These are phyloP conservation scores for Gallirallus australis DNA, from an alignment of 2,797 vertebrate species.

Conservation along the genomic window DNA sequence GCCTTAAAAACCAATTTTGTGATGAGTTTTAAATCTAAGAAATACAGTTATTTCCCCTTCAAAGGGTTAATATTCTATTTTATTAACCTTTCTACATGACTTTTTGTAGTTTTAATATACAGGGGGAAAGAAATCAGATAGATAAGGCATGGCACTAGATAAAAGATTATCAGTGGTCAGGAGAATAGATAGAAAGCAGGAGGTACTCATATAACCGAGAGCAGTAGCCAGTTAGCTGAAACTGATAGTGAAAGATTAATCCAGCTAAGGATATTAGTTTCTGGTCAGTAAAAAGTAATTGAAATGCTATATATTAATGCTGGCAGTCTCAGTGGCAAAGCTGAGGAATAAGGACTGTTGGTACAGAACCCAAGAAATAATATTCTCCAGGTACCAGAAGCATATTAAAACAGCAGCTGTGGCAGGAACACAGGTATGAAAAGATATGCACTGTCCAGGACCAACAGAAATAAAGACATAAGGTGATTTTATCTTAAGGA, in stretches of 20 bases:
- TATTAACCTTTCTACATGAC: neutral
- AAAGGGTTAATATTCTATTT: neutral
- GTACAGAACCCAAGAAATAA: neutral
- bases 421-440: neutral
- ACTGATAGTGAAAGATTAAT: constrained; percentile 42
- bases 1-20: neutral
- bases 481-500: neutral
- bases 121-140: constrained; percentile 17
- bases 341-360: neutral
- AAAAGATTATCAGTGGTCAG: constrained; percentile 13
- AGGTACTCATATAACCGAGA: neutral
- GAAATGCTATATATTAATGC: constrained; percentile 3
- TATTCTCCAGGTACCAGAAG: neutral
- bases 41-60: neutral
- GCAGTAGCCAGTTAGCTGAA: constrained; percentile 22
- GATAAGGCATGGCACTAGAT: neutral
- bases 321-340: neutral
- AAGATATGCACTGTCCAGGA: neutral
- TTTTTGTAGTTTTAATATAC: constrained; percentile 27
- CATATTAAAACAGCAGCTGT: neutral
- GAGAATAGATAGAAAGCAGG: neutral
- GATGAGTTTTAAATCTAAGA: neutral
- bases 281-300: constrained; percentile 4
- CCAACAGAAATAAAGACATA: constrained; percentile 9
- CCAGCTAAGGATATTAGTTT: constrained; percentile 54